Evolutionary conservation across 2,888 invertebrate species (phyloP).

Genomic region (Pristionchus exspectatus): DNA sequence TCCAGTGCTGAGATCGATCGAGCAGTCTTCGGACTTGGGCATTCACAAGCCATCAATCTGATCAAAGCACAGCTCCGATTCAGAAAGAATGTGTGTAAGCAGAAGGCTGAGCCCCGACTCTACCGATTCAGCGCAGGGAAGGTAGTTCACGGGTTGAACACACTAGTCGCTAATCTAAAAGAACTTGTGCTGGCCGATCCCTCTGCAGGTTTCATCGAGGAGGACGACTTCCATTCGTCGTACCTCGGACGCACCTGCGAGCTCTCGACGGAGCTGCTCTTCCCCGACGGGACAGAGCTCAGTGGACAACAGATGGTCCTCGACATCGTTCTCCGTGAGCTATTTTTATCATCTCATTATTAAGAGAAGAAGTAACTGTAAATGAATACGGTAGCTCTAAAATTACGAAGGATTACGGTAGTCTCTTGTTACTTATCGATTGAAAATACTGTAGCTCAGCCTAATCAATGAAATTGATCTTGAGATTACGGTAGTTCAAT

Average conservation of each 20-base stretch:
- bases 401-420: neutral
- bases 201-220: neutral
- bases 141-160: neutral
- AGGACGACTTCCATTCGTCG: neutral
- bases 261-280: neutral
- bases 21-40: neutral
- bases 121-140: neutral
- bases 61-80: slow-evolving; percentile 13
- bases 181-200: neutral
- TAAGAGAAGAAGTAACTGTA: neutral
- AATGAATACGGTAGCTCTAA: neutral
- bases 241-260: neutral
- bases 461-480: neutral
- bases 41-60: neutral
- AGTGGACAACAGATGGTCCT: neutral
- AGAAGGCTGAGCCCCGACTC: neutral
- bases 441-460: neutral
- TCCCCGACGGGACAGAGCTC: neutral
- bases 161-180: neutral
- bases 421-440: neutral
- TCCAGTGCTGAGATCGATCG: neutral
- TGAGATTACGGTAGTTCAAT: neutral
- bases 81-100: neutral
- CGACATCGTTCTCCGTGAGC: neutral
- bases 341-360: neutral